phyloP scores from a whole-genome alignment of 2,797 vertebrate species.

The Pygocentrus nattereri region DNA sequence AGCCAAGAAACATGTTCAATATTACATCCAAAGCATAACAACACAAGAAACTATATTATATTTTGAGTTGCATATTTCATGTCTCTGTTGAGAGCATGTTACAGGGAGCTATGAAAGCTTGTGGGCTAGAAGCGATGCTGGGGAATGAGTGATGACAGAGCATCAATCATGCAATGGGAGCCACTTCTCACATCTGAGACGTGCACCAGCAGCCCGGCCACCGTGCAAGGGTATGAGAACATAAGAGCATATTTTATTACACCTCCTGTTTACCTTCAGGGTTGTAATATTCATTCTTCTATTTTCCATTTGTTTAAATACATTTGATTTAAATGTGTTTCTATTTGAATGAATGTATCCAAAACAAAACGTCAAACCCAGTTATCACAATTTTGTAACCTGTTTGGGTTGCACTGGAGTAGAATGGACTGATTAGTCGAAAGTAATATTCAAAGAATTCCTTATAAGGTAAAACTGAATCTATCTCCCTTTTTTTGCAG shows the following conservation, averaged over 20 bases:
- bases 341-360: not conserved
- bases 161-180: conserved; percentile 1
- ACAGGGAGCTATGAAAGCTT: not conserved
- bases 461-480: too few relatives aligned
- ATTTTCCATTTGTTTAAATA: not conserved
- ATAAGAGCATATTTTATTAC: conserved; percentile 16
- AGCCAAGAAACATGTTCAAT: not conserved
- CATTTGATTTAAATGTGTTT: not conserved
- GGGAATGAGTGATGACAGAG: conserved; percentile 13
- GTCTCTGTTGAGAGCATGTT: not conserved
- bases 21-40: not conserved
- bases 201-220: not conserved
- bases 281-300: not conserved
- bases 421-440: too few relatives aligned
- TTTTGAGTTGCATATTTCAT: not conserved
- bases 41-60: not conserved
- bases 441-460: too few relatives aligned
- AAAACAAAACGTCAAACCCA: not conserved
- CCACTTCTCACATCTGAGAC: conserved; percentile 9
- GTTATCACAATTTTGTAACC: not conserved
- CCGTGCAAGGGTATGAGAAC: not conserved
- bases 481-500: too few relatives aligned
- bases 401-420: too few relatives aligned
- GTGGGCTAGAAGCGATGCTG: not conserved
- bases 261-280: not conserved